Percentiles rank a stretch among this genome's conserved stretches.
phyloP scores from a whole-genome alignment of 1,140 invertebrate genomes.

The Cecropterus lyciades region DNA sequence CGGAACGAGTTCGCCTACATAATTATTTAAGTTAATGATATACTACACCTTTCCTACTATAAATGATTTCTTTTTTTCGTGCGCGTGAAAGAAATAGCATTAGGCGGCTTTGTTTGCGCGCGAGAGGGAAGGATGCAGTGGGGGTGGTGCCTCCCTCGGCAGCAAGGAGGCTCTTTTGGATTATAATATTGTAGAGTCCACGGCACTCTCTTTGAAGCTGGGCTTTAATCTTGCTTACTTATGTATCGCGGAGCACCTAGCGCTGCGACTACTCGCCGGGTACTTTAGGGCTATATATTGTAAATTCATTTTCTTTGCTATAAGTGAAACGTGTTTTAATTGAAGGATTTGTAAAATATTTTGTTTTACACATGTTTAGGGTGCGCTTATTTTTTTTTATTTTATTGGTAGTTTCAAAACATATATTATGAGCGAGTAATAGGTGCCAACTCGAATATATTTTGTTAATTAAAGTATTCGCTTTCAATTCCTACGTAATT shows the following conservation, averaged over 20 bases:
- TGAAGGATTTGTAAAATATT: conserved; percentile 24
- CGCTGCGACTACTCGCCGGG: conserved; percentile 14
- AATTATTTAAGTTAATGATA: conserved; percentile 82
- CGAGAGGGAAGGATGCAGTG: conserved; percentile 41
- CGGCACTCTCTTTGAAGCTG: conserved; percentile 52
- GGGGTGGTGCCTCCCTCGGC: conserved; percentile 59
- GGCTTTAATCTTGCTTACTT: conserved; percentile 67
- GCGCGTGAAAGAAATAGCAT: conserved; percentile 42
- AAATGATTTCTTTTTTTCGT: conserved; percentile 68
- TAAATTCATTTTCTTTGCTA: conserved; percentile 32
- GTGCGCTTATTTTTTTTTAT: background rate
- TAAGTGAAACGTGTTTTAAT: conserved; percentile 33
- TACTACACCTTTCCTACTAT: conserved; percentile 70
- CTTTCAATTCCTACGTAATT: no score
- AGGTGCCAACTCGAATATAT: no score
- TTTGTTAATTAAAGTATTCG: no score
- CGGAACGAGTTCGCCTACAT: conserved; percentile 56
- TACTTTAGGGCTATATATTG: conserved; percentile 29
- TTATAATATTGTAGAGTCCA: conserved; percentile 62
- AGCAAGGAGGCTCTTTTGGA: conserved; percentile 49
- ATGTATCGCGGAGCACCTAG: conserved; percentile 56
- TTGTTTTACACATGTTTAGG: conserved; percentile 3
- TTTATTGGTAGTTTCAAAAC: no score
- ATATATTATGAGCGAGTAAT: no score
- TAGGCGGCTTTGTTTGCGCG: conserved; percentile 17